Evolutionary conservation across 2,797 vertebrate species (phyloP).

Genomic region (Atherinosoma microstoma): DNA sequence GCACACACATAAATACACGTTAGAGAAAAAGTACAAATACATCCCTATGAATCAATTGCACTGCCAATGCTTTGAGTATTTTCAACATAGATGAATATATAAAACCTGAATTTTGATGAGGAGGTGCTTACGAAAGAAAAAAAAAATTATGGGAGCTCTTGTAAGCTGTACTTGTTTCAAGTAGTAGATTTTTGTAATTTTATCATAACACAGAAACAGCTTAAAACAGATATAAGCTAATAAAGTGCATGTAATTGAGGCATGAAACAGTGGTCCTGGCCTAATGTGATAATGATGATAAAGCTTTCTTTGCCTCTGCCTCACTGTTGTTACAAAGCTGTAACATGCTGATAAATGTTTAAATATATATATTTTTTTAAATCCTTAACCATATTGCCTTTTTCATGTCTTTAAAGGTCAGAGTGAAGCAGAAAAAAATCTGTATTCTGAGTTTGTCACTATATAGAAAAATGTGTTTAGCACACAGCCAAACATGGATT

Average conservation of each 20-base stretch:
- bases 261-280: not conserved
- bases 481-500: too few species aligned
- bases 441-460: too few species aligned
- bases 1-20: not conserved
- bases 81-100: not conserved
- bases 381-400: slow-evolving; percentile 11
- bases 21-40: not conserved
- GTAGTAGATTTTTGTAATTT: not conserved
- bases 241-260: not conserved
- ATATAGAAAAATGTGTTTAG: too few species aligned
- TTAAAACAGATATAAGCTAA: not conserved
- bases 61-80: not conserved
- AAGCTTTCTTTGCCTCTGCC: not conserved
- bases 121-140: not conserved
- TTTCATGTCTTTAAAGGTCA: slow-evolving; percentile 10
- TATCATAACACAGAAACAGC: not conserved
- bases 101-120: not conserved
- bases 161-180: not conserved
- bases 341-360: not conserved
- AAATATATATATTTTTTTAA: slow-evolving; percentile 17
- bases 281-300: not conserved
- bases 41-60: not conserved
- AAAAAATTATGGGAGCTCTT: not conserved
- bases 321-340: slow-evolving; percentile 1
- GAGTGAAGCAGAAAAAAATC: too few species aligned